Conservation (phyloP, 2,888 invertebrate genomes). For the Napeogenes sylphis region DNA sequence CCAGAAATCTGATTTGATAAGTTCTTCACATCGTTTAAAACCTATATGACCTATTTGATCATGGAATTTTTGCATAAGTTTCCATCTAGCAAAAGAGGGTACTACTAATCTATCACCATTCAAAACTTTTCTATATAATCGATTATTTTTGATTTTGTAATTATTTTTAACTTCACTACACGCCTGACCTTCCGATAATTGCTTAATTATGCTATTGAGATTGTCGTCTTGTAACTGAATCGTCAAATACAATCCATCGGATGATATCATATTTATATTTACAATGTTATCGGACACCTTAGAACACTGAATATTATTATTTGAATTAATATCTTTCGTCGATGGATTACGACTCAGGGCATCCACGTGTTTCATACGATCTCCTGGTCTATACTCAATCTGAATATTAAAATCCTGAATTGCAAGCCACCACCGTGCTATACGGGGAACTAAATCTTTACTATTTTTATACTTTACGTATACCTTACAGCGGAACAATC, state of each 20-base stretch:
- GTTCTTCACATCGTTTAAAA: no score
- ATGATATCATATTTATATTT: neutral
- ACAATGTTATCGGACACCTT: conserved; percentile 15
- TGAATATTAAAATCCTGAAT: conserved; percentile 41
- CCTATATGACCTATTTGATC: conserved; percentile 41
- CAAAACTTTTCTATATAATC: conserved; percentile 32
- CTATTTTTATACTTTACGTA: no score
- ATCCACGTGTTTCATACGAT: conserved; percentile 42
- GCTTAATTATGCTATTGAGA: conserved; percentile 23
- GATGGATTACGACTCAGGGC: conserved; percentile 41
- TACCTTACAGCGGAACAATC: no score
- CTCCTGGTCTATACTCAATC: conserved; percentile 40
- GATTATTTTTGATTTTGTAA: conserved; percentile 24
- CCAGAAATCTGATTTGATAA: conserved; percentile 40
- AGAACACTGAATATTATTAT: neutral
- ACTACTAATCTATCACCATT: conserved; percentile 38
- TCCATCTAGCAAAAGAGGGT: conserved; percentile 37
- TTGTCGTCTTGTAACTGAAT: conserved; percentile 32
- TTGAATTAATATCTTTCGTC: conserved; percentile 22
- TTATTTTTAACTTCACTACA: conserved; percentile 28
- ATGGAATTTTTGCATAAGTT: conserved; percentile 39
- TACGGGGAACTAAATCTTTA: conserved; percentile 30
- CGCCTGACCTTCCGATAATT: conserved; percentile 20
- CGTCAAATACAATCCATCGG: conserved; percentile 34
- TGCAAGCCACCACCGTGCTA: conserved; percentile 44